A percentile compares a stretch with the other conserved stretches of the same genome.
These are phyloP conservation scores for Scaptomyza hsui DNA, from an alignment of 1,140 invertebrate genomes.

Conservation along the genomic window DNA sequence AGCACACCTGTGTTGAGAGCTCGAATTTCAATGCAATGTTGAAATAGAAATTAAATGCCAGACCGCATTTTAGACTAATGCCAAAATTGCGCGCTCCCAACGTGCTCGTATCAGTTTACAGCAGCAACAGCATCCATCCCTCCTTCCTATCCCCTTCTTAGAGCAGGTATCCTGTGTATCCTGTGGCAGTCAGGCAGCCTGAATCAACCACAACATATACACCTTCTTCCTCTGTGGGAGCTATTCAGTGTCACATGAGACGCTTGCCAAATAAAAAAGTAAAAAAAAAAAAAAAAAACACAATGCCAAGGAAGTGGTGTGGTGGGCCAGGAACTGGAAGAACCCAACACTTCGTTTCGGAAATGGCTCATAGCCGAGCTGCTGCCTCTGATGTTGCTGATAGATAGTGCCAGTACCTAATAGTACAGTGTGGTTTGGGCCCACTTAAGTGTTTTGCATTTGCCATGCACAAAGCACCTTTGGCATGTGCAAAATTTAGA, in stretches of 20 bases:
- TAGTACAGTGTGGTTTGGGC: constrained; percentile 23
- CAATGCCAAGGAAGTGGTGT: constrained; percentile 72
- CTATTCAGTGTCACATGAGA: constrained; percentile 66
- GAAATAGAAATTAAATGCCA: constrained; percentile 80
- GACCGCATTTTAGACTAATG: constrained; percentile 76
- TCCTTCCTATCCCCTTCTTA: constrained; percentile 5
- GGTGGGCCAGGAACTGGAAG: constrained; percentile 44
- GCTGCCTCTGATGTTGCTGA: constrained; percentile 33
- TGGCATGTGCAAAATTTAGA: constrained; percentile 44
- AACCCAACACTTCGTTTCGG: constrained; percentile 54
- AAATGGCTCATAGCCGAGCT: constrained; percentile 38
- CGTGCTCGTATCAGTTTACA: constrained; percentile 66
- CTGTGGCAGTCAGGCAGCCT: constrained; percentile 28
- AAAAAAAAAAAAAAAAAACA: constrained; percentile 33
- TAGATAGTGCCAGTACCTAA: constrained; percentile 22
- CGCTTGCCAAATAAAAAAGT: constrained; percentile 58
- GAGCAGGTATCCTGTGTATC: constrained; percentile 37
- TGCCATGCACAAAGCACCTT: constrained; percentile 44
- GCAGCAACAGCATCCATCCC: constrained; percentile 49
- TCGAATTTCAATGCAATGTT: constrained; percentile 80
- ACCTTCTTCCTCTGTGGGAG: constrained; percentile 71
- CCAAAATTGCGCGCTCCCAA: constrained; percentile 53
- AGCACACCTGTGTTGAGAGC: constrained; percentile 68
- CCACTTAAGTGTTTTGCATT: constrained; percentile 47
- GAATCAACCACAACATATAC: constrained; percentile 82